These are phyloP conservation scores for Neosilurus mollespiculum DNA, from an alignment of 2,797 vertebrate species.

Conservation along the genomic window DNA sequence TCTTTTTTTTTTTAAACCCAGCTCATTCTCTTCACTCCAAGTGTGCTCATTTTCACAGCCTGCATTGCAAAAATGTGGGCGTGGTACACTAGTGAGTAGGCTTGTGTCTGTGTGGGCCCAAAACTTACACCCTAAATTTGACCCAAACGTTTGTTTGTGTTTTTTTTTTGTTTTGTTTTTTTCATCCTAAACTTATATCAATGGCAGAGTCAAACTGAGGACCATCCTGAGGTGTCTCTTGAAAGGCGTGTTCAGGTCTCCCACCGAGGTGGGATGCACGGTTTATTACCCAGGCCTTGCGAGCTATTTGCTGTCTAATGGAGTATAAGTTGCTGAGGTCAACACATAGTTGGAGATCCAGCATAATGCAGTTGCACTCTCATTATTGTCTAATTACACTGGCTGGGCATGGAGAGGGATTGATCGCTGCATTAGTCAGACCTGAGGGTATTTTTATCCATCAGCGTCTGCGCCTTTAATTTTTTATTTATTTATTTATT, in stretches of 20 bases:
- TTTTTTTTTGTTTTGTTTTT: background rate
- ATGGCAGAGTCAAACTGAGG: background rate
- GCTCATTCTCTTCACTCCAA: background rate
- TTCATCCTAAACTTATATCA: background rate
- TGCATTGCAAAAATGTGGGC: constrained; percentile 26
- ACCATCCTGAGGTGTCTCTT: constrained; percentile 41
- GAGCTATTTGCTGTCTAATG: constrained; percentile 80
- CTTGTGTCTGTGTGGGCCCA: constrained; percentile 18
- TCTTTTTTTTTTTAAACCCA: no score
- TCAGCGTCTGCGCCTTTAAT: constrained; percentile 73
- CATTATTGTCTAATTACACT: constrained; percentile 82
- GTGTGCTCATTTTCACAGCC: constrained; percentile 27
- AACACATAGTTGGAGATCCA: constrained; percentile 76
- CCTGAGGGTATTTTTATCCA: constrained; percentile 75
- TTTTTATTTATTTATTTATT: background rate
- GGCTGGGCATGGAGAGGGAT: constrained; percentile 74
- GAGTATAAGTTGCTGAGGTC: constrained; percentile 80
- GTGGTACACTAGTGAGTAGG: background rate
- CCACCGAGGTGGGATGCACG: constrained; percentile 64
- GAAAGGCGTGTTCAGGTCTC: constrained; percentile 55
- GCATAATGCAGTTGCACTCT: constrained; percentile 70
- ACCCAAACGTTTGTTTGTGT: background rate
- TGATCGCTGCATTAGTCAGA: constrained; percentile 79
- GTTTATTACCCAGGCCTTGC: constrained; percentile 77
- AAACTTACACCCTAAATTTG: background rate